Base-by-base conservation (phyloP, 1,140 invertebrate species). In the Macrobrachium rosenbergii region DNA sequence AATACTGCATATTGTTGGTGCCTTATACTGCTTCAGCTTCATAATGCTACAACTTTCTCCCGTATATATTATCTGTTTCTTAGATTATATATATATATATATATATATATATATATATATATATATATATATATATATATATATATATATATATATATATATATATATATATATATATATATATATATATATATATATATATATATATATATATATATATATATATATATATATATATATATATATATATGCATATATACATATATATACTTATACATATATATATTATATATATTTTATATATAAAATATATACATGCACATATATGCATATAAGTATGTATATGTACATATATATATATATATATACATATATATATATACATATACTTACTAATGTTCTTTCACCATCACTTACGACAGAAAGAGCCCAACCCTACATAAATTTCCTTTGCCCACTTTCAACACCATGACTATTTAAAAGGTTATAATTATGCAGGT, bases 41-140 rank as follows among this genome's bases (percentile, higher is more conserved):
- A n/a, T n/a, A n/a, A n/a, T n/a, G n/a, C n/a, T n/a, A n/a, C n/a
- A n/a, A n/a, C n/a, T n/a, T n/a, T n/a, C n/a, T n/a, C n/a, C n/a
- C n/a, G n/a, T n/a, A n/a, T n/a, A n/a, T n/a, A n/a, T n/a, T n/a
- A n/a, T n/a, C n/a, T n/a, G n/a, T n/a, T n/a, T n/a, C n/a, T n/a
- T n/a, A n/a, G n/a, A 11, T 8, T 11, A 69, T 67, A n/a, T 5
- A 5, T 67, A n/a, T 19, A 69, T 21, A 69, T 23, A 69, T 69
- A 69, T 69, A 69, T 69, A 69, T 69, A n/a, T 69, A 69, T 69
- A 69, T 69, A 69, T 21, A 69, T 21, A 69, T 69, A 69, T 69
- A 69, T 21, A 69, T 69, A 69, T 69, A n/a, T n/a, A 69, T 69
- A 69, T 69, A 69, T 0, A 69, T 7, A 69, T 12, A 69, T 12